A percentile compares a stretch with the other conserved stretches of the same genome.
These are phyloP conservation scores for Micrastur ruficollis DNA, from an alignment of 2,797 vertebrate species.

Conservation along the genomic window DNA sequence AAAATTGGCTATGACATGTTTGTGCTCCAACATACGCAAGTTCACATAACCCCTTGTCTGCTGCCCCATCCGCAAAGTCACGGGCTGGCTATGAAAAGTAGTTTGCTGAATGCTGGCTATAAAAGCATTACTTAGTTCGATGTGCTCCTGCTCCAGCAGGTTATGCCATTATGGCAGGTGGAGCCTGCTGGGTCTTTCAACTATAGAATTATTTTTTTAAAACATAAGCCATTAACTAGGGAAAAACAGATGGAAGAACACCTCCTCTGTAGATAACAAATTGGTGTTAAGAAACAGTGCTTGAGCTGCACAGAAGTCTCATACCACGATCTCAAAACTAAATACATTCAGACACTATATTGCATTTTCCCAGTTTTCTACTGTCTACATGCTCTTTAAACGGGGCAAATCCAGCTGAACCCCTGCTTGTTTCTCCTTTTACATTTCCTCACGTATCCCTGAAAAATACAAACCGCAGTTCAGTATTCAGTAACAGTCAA, in stretches of 20 bases:
- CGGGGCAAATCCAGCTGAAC: background rate
- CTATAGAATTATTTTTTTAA: background rate
- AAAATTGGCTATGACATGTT: constrained; percentile 65
- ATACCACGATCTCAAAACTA: background rate
- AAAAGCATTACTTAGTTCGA: background rate
- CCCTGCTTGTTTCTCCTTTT: background rate
- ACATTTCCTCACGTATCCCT: background rate
- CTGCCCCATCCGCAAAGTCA: background rate
- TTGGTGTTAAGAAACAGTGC: background rate
- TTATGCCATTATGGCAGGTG: constrained; percentile 32
- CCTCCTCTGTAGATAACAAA: background rate
- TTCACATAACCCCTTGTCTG: constrained; percentile 21
- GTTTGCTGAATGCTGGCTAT: background rate
- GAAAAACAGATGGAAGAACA: background rate
- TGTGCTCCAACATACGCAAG: constrained; percentile 55
- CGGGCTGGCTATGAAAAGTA: background rate
- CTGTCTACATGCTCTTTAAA: background rate
- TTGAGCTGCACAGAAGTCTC: background rate
- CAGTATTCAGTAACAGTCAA: background rate
- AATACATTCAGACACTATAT: background rate
- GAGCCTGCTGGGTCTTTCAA: constrained; percentile 18
- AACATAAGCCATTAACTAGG: background rate
- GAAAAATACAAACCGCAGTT: background rate
- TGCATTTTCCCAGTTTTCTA: background rate
- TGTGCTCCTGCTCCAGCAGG: background rate